Conservation (phyloP, 2,113 vertebrate genomes). For the Odocoileus hemionus region DNA sequence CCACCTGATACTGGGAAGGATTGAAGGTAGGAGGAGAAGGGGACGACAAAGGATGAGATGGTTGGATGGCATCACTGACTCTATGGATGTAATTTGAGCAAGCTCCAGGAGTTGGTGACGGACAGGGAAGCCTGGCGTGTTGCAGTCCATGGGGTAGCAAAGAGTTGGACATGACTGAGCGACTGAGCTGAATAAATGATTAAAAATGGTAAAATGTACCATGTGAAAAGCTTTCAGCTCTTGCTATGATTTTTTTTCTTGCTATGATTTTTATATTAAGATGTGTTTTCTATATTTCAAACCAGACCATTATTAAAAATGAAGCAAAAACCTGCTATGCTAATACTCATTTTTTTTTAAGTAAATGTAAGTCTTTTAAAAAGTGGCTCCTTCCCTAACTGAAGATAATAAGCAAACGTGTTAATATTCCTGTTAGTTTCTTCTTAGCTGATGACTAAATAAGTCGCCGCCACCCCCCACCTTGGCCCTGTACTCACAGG, state of each 20-base stretch:
- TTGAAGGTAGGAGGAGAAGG: neutral
- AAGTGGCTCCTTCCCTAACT: neutral
- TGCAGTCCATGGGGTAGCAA: neutral
- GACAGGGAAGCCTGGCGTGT: neutral
- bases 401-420: neutral
- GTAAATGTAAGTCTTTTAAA: neutral
- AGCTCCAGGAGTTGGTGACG: neutral
- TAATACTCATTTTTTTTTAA: neutral
- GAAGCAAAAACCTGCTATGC: neutral
- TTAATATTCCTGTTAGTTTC: neutral
- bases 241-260: neutral
- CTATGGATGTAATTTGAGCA: neutral
- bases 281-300: neutral
- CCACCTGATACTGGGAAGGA: neutral
- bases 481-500: neutral
- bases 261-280: neutral
- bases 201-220: neutral
- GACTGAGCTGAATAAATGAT: neutral
- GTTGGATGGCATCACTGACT: neutral
- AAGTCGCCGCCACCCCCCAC: neutral
- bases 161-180: neutral
- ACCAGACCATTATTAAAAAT: conserved; percentile 7
- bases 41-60: neutral
- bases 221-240: neutral
- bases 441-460: neutral